Evolutionary conservation across 2,113 vertebrate genomes (phyloP), one percentile per base, ranked within the genome.

Genomic region (Anguilla japonica): DNA sequence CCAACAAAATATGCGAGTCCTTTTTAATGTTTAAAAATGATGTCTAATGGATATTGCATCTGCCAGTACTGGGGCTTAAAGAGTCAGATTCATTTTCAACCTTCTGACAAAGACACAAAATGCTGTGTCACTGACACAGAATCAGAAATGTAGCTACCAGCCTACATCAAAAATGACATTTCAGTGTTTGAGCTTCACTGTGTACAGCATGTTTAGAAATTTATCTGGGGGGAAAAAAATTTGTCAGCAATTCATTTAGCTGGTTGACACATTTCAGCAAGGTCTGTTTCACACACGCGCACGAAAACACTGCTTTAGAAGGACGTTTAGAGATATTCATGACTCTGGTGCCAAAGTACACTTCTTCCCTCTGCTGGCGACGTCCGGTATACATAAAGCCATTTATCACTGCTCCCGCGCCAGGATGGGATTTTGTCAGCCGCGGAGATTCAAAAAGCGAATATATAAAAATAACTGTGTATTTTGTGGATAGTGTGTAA

Each of bases 291-390:
- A 7, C 39, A 43, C 6, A 34, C 34, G 1, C 34, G 1, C 53
- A 56, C 53, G 9, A 26, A 20, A 67, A 67, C 56, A 60, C 56
- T 34, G 20, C 6, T 16, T 81, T 22, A 1, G 3, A 75, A 75
- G 29, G 20, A 26, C 46, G 43, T 8, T 4, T 46, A 82, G 26
- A 82, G 9, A 50, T 53, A 43, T 41, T 71, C 60, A 39, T 81
- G n/a, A 75, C 16, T 75, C 26, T 86, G 50, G 3, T 41, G 29
- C 29, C 82, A 50, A 3, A 82, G 50, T 79, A 60, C 41, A 53
- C 75, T 79, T 57, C 43, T 41, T 41, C 86, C 86, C 71, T 57
- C 86, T 87, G 26, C 50, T 87, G 86, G 86, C 40, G 7, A 57
- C 34, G 20, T 40, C 43, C 53, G 41, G 81, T 82, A 82, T 46